These are phyloP conservation scores for Margaritifera margaritifera DNA, from an alignment of 2,888 invertebrate genomes.

Conservation along the genomic window DNA sequence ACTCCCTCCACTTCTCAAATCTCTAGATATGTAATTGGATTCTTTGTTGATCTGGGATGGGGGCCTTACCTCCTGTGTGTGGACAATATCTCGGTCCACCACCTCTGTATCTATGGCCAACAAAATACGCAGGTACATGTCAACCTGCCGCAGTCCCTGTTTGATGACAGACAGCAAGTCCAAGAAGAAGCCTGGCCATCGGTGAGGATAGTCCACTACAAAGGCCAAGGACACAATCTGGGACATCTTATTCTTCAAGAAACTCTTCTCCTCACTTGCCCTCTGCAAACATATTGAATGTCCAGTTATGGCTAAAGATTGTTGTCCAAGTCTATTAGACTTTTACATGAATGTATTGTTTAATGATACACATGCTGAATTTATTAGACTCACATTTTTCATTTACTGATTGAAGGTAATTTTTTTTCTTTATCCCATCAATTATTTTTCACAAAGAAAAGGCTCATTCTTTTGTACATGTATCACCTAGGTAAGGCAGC, in stretches of 20 bases:
- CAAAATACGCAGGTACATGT: slow-evolving; percentile 76
- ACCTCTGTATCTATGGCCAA: slow-evolving; percentile 77
- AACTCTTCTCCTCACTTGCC: slow-evolving; percentile 67
- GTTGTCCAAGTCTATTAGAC: neutral
- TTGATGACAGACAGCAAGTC: slow-evolving; percentile 73
- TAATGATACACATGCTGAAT: too few species aligned
- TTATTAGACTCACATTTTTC: too few species aligned
- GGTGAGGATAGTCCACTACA: slow-evolving; percentile 74
- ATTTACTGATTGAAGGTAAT: too few species aligned
- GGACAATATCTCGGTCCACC: slow-evolving; percentile 74
- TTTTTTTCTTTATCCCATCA: too few species aligned
- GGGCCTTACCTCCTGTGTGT: slow-evolving; percentile 65
- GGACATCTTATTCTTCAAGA: slow-evolving; percentile 76
- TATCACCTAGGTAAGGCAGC: too few species aligned
- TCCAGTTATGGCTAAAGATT: neutral
- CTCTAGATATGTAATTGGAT: too few species aligned
- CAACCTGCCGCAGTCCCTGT: slow-evolving; percentile 72
- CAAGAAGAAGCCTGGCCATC: slow-evolving; percentile 76
- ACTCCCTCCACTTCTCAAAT: too few species aligned
- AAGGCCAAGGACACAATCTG: slow-evolving; percentile 76
- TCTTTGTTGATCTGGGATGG: neutral
- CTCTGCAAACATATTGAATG: slow-evolving; percentile 4
- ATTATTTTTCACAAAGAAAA: too few species aligned
- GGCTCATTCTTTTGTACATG: too few species aligned
- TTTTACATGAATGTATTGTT: too few species aligned